These are phyloP conservation scores for Xiphophorus maculatus DNA, from an alignment of 2,113 vertebrate genomes.

Conservation along the genomic window DNA sequence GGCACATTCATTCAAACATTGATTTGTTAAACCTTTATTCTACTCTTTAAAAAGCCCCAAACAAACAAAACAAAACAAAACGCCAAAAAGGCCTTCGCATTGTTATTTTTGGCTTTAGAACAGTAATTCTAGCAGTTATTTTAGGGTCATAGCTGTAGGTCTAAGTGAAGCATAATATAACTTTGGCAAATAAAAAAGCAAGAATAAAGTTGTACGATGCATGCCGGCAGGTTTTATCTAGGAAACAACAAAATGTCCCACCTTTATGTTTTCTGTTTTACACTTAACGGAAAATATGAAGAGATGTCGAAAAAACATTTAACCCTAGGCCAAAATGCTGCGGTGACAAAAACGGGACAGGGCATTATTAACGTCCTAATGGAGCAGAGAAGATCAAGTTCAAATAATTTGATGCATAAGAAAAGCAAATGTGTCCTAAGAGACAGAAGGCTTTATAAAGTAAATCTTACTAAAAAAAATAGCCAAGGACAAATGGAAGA, in stretches of 20 bases:
- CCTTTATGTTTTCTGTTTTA: not conserved
- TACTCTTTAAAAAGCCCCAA: not conserved
- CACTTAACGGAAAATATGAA: constrained; percentile 1
- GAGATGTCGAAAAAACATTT: constrained; percentile 2
- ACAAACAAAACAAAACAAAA: no score
- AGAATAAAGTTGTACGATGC: no score
- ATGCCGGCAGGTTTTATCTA: no score
- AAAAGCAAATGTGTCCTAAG: not conserved
- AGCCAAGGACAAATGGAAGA: constrained; percentile 28
- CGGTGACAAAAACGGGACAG: constrained; percentile 2
- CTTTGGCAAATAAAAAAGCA: no score
- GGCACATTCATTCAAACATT: not conserved
- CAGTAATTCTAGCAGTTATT: not conserved
- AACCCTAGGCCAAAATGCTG: constrained; percentile 38
- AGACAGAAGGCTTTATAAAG: constrained; percentile 6
- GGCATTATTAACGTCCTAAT: not conserved
- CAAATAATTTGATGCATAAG: constrained; percentile 12
- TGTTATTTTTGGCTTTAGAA: not conserved
- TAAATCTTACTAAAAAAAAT: constrained; percentile 22
- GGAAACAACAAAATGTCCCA: no score
- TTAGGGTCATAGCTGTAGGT: no score
- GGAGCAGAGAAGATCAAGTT: not conserved
- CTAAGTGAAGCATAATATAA: no score
- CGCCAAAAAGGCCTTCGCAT: not conserved
- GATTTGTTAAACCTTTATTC: not conserved